phyloP scores from a whole-genome alignment of 2,888 invertebrate genomes.

The Itoplectis maculator region DNA sequence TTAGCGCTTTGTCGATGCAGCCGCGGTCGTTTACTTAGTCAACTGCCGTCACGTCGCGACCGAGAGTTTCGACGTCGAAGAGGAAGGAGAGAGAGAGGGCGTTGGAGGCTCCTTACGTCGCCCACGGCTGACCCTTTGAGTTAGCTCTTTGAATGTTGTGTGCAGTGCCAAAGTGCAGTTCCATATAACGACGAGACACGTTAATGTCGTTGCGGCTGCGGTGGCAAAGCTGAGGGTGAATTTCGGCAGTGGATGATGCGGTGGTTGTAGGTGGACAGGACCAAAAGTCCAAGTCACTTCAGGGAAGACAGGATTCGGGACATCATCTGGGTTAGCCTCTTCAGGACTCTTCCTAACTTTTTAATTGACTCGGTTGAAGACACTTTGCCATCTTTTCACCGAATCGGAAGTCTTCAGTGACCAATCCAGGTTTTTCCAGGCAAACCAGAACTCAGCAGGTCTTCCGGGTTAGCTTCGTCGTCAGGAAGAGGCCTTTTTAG shows the following conservation, averaged over 20 bases:
- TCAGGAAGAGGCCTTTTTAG: no score
- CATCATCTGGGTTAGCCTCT: no score
- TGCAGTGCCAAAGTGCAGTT: slow-evolving; percentile 40
- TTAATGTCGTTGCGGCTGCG: slow-evolving; percentile 44
- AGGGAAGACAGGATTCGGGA: no score
- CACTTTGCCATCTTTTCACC: no score
- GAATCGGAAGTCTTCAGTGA: no score
- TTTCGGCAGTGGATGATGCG: neutral
- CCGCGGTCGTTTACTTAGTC: slow-evolving; percentile 28
- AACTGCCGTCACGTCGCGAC: slow-evolving; percentile 20
- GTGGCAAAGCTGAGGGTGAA: neutral
- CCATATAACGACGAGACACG: slow-evolving; percentile 31
- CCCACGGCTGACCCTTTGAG: slow-evolving; percentile 40
- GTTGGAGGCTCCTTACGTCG: neutral
- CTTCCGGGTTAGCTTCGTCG: no score
- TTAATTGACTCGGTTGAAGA: no score
- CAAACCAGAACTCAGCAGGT: no score
- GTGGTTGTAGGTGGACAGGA: neutral
- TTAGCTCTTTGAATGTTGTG: slow-evolving; percentile 48
- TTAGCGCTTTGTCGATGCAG: neutral
- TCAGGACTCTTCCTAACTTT: no score
- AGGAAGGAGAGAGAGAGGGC: no score
- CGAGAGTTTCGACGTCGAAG: slow-evolving; percentile 18
- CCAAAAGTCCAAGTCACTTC: no score
- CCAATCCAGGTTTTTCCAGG: no score